phyloP scores from a whole-genome alignment of 2,797 vertebrate species.

The Anguilla pacifica region DNA sequence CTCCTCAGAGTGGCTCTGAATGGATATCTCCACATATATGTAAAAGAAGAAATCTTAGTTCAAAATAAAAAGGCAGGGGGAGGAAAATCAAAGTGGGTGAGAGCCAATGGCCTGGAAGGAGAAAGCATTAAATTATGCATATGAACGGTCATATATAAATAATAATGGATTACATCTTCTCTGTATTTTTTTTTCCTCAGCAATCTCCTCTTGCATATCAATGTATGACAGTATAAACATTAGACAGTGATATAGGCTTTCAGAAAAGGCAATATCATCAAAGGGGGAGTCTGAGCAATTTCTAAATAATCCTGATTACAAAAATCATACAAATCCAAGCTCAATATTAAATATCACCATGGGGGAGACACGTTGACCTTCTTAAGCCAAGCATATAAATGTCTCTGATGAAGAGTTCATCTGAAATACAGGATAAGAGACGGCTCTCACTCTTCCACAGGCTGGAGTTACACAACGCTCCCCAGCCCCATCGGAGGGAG shows the following conservation, averaged over 20 bases:
- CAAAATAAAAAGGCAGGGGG: background rate
- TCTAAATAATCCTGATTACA: background rate
- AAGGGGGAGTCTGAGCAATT: background rate
- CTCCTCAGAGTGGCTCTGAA: background rate
- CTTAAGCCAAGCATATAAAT: background rate
- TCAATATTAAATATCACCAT: background rate
- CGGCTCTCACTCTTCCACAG: background rate
- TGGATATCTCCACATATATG: background rate
- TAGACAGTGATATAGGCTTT: background rate
- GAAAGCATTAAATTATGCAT: conserved; percentile 67
- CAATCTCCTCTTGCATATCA: background rate
- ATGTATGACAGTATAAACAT: background rate
- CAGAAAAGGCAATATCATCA: background rate
- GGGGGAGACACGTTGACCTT: background rate
- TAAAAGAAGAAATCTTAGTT: background rate
- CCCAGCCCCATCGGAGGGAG: background rate
- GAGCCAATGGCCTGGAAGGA: conserved; percentile 51
- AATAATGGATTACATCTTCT: conserved; percentile 59
- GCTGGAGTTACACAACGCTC: background rate
- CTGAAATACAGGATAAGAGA: background rate
- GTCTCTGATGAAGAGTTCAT: background rate
- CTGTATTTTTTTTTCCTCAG: background rate
- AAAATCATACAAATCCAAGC: background rate
- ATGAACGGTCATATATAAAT: conserved; percentile 62
- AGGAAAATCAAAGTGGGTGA: conserved; percentile 51